These are phyloP conservation scores for Brachyptera putata DNA, from an alignment of 2,888 invertebrate genomes.

Conservation along the genomic window DNA sequence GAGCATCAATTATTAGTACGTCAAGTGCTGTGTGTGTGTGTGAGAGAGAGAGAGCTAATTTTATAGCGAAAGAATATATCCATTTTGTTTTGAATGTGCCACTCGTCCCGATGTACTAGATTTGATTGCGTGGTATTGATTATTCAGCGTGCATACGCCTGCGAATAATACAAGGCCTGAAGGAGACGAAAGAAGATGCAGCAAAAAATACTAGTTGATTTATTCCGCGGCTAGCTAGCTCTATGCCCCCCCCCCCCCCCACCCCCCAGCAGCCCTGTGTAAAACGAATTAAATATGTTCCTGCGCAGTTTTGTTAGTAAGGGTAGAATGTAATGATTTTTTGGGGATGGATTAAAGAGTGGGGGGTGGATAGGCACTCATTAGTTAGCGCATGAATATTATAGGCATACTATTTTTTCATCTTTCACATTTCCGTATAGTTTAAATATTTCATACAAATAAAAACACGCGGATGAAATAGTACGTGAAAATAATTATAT, in stretches of 20 bases:
- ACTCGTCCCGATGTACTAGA: no score
- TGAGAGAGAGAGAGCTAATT: no score
- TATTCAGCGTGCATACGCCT: slow-evolving; percentile 48
- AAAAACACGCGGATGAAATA: not conserved
- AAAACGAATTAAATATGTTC: slow-evolving; percentile 33
- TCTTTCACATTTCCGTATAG: slow-evolving; percentile 26
- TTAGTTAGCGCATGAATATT: slow-evolving; percentile 57
- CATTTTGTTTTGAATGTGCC: no score
- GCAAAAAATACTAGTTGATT: slow-evolving; percentile 8
- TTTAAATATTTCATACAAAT: no score
- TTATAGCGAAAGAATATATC: no score
- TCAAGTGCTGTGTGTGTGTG: no score
- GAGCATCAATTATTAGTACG: no score
- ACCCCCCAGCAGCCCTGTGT: slow-evolving; percentile 26
- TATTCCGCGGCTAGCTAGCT: not conserved
- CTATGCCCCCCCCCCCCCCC: not conserved
- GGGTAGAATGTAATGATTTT: slow-evolving; percentile 78
- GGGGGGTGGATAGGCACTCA: slow-evolving; percentile 28
- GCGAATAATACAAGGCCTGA: not conserved
- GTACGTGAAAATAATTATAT: not conserved
- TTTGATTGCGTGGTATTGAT: slow-evolving; percentile 44
- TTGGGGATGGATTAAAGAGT: slow-evolving; percentile 54
- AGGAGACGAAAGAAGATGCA: no score
- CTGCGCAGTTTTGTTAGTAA: slow-evolving; percentile 43
- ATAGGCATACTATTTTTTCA: slow-evolving; percentile 56